phyloP scores from a whole-genome alignment of 2,797 vertebrate genomes.

The Artibeus jamaicensis region DNA sequence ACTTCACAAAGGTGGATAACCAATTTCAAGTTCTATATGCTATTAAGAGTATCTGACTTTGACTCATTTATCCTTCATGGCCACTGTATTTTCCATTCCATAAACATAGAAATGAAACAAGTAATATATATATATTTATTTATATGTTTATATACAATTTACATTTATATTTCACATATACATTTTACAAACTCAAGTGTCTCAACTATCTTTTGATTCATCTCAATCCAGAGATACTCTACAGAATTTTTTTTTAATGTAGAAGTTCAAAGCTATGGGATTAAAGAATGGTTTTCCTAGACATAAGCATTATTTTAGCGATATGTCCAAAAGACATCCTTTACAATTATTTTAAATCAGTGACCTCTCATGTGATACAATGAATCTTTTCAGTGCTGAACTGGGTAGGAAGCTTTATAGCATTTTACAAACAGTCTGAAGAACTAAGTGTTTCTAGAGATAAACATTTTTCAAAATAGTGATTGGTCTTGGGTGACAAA shows the following conservation, averaged over 20 bases:
- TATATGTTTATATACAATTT: background rate
- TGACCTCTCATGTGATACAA: constrained; percentile 51
- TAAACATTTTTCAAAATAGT: constrained; percentile 63
- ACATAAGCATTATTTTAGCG: background rate
- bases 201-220: background rate
- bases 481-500: constrained; percentile 76
- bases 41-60: constrained; percentile 23
- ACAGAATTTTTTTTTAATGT: background rate
- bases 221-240: background rate
- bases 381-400: constrained; percentile 29
- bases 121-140: background rate
- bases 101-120: background rate
- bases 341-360: constrained; percentile 32
- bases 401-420: constrained; percentile 19
- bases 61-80: constrained; percentile 18
- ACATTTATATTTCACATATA: constrained; percentile 3
- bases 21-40: background rate
- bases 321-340: background rate
- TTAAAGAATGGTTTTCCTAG: constrained; percentile 1
- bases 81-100: constrained; percentile 6
- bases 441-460: constrained; percentile 62
- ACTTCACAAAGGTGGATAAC: background rate
- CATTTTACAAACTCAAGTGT: background rate
- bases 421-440: constrained; percentile 66
- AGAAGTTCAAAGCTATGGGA: constrained; percentile 15